phyloP scores from a whole-genome alignment of 2,888 invertebrate genomes.

The Itoplectis maculator region DNA sequence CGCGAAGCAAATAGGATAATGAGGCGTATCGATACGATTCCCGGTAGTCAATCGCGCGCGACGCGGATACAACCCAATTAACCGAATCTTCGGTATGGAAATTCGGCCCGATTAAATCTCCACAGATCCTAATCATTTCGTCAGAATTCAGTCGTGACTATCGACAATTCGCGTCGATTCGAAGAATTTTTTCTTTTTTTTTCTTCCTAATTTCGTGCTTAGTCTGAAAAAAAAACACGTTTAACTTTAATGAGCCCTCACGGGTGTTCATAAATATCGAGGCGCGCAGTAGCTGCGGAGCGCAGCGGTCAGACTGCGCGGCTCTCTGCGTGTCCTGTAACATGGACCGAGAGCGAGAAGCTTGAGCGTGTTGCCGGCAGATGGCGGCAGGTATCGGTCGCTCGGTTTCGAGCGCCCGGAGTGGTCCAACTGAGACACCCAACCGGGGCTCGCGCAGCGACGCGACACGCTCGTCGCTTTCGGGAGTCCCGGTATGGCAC shows the following conservation, averaged over 20 bases:
- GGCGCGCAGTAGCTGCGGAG: slow-evolving; percentile 11
- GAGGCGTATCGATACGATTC: slow-evolving; percentile 15
- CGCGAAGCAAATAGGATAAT: slow-evolving; percentile 17
- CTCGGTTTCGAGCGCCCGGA: slow-evolving; percentile 49
- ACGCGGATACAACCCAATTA: slow-evolving; percentile 26
- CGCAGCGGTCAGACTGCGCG: slow-evolving; percentile 41
- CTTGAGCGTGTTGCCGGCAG: slow-evolving; percentile 76
- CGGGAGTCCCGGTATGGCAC: slow-evolving; percentile 70
- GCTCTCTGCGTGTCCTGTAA: slow-evolving; percentile 76
- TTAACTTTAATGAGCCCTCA: slow-evolving; percentile 11
- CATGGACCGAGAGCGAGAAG: slow-evolving; percentile 74
- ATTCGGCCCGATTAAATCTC: slow-evolving; percentile 4
- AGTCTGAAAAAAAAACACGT: slow-evolving; percentile 5
- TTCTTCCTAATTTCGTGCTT: not conserved
- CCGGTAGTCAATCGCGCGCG: not conserved
- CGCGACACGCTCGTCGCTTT: slow-evolving; percentile 67
- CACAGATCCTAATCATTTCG: slow-evolving; percentile 18
- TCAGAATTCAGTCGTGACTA: not conserved
- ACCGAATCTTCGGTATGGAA: slow-evolving; percentile 5
- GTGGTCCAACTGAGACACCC: slow-evolving; percentile 71
- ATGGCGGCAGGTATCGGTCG: slow-evolving; percentile 82
- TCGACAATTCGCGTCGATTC: not conserved
- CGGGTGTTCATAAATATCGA: slow-evolving; percentile 9
- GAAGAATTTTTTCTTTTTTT: slow-evolving; percentile 9
- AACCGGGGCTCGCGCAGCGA: slow-evolving; percentile 72